Conservation (phyloP, 1,140 invertebrate genomes). For the Planococcus citri region DNA sequence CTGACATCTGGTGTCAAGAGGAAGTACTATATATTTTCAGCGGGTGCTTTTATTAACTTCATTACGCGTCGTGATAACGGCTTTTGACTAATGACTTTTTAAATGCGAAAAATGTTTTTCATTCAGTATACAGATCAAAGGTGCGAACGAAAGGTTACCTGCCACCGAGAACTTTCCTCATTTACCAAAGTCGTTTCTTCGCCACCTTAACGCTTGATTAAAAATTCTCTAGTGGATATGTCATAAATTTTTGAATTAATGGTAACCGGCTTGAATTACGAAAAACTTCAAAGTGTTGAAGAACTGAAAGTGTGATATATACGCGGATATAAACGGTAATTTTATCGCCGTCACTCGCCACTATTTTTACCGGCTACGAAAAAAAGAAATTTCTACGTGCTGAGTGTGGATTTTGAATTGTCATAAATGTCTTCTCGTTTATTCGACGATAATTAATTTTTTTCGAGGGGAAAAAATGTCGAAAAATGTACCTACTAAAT, state of each 20-base stretch:
- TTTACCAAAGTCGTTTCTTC: constrained; percentile 6
- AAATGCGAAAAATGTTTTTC: constrained; percentile 20
- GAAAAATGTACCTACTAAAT: too few species aligned
- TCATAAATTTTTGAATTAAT: background rate
- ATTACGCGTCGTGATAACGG: background rate
- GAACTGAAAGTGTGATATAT: background rate
- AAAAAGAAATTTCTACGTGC: too few species aligned
- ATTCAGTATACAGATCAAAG: constrained; percentile 10
- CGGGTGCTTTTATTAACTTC: constrained; percentile 15
- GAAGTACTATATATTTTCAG: constrained; percentile 17
- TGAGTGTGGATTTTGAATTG: too few species aligned
- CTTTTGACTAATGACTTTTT: constrained; percentile 19
- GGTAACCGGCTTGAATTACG: background rate
- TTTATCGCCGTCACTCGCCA: background rate
- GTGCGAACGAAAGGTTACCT: background rate
- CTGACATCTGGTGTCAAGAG: constrained; percentile 16
- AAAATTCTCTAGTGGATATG: background rate
- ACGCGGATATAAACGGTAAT: background rate
- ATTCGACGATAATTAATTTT: background rate
- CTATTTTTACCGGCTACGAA: too few species aligned
- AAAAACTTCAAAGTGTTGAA: background rate
- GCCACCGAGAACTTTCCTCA: background rate
- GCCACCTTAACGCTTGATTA: background rate
- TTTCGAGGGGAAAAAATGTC: background rate
- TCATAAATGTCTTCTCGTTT: too few species aligned